Base-by-base conservation (phyloP, 2,113 vertebrate genomes). In the Erinaceus europaeus region DNA sequence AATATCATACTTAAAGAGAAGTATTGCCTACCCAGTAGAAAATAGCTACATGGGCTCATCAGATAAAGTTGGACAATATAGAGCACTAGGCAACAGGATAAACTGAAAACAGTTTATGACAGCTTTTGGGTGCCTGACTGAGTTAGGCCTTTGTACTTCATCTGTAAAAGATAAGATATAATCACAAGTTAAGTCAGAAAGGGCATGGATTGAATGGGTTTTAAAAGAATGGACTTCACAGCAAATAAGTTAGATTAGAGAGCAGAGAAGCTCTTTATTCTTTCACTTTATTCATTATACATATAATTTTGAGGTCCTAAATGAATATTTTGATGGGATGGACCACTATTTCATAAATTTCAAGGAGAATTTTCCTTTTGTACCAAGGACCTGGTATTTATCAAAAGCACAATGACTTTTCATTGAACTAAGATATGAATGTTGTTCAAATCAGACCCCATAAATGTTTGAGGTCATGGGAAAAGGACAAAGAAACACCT, bases 31-130 rank as follows among this genome's bases (percentile, higher is more conserved):
- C 53, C 20, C 21, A 3, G 15, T 1, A 77, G 29, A 83, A 15
- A 90, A 75, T 15, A 36, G 48, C 52, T 50, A 27, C 36, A 1
- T 40, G 52, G 71, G 36, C 11, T 17, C 23, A 40, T 29, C 34
- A 67, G n/a, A 64, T 23, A 10, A 59, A 9, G 21, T 29, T 62
- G 32, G 20, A 6, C 13, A 53, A 1, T 59, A 17, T 1, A 53
- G 27, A 3, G 52, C 8, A 21, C 2, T 1, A 17, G 6, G 18
- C 5, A 46, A 57, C 0, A 52, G 15, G 1, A 73, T n/a, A n/a
- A 83, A 68, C 44, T 68, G 12, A 57, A 71, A n/a, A 3, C 18
- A 21, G 55, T n/a, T 0, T 10, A 15, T 38, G 25, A 34, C 44
- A 59, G n/a, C 23, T 55, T 40, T 1, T 44, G 53, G 18, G 32